Percentiles rank a stretch among this genome's conserved stretches.
Conservation (phyloP, 1,140 invertebrate genomes). For the Sitophilus oryzae region DNA sequence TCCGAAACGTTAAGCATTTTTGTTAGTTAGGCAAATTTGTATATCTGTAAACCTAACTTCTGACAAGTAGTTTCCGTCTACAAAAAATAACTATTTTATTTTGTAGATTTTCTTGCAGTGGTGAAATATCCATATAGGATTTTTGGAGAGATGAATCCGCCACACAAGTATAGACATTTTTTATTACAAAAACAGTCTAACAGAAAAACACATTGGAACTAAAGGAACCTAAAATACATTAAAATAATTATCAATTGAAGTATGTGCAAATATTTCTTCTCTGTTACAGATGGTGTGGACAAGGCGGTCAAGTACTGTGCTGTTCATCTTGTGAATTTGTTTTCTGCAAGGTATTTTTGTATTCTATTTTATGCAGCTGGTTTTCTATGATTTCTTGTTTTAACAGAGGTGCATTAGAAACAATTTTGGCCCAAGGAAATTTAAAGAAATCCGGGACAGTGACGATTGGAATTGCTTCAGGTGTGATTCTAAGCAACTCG, state of each 20-base stretch:
- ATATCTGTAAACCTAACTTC: no score
- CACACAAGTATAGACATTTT: no score
- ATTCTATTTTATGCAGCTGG: not conserved
- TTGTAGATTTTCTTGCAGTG: no score
- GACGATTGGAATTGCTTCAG: conserved; percentile 82
- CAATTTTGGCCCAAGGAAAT: conserved; percentile 66
- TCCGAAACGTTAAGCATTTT: no score
- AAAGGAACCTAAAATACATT: no score
- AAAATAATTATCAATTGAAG: not conserved
- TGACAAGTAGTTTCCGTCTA: no score
- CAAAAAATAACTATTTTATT: no score
- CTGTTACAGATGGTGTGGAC: conserved; percentile 70
- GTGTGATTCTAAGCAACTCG: conserved; percentile 64
- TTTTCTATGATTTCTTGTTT: conserved; percentile 21
- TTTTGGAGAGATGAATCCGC: no score
- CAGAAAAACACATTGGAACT: no score
- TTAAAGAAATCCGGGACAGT: conserved; percentile 62
- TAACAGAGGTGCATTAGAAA: conserved; percentile 70
- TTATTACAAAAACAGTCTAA: no score
- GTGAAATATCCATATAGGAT: no score
- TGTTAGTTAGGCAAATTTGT: no score
- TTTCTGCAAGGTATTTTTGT: conserved; percentile 59
- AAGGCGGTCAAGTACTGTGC: conserved; percentile 74
- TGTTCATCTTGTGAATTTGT: conserved; percentile 77
- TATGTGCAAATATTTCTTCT: not conserved